Percentiles rank a stretch among this genome's conserved stretches.
Conservation (phyloP, 2,888 invertebrate genomes). For the Xanthorhoe spadicearia region DNA sequence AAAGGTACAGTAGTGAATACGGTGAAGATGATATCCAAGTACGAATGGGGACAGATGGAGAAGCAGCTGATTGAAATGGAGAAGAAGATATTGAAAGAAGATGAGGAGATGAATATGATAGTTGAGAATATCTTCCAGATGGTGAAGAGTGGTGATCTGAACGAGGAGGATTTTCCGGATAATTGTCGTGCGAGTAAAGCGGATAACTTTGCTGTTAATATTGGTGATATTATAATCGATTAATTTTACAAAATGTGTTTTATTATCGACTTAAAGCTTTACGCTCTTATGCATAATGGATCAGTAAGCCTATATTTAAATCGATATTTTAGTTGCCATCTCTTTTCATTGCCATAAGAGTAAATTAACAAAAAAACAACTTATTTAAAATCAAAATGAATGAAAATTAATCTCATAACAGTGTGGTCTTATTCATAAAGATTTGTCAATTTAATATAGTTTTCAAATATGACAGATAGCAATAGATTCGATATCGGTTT, state of each 20-base stretch:
- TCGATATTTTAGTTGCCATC: too few relatives aligned
- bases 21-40: slow-evolving; percentile 1
- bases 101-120: slow-evolving; percentile 29
- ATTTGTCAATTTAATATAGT: too few relatives aligned
- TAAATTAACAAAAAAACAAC: too few relatives aligned
- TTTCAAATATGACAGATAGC: too few relatives aligned
- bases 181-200: slow-evolving; percentile 27
- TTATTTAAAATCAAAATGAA: too few relatives aligned
- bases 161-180: slow-evolving; percentile 28
- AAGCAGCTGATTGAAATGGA: slow-evolving; percentile 23
- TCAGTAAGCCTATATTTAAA: too few relatives aligned
- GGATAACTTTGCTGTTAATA: slow-evolving; percentile 29
- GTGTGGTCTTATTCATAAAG: too few relatives aligned
- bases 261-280: neutral
- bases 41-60: slow-evolving; percentile 21
- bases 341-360: too few relatives aligned
- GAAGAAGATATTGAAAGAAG: slow-evolving; percentile 28
- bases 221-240: slow-evolving; percentile 33
- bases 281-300: too few relatives aligned
- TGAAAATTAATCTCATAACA: too few relatives aligned
- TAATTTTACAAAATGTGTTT: slow-evolving; percentile 6
- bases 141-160: slow-evolving; percentile 30
- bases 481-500: too few relatives aligned
- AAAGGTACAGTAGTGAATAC: neutral
- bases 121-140: slow-evolving; percentile 33